Base-by-base conservation (phyloP, 2,888 invertebrate species). In the Napeogenes sylphis region DNA sequence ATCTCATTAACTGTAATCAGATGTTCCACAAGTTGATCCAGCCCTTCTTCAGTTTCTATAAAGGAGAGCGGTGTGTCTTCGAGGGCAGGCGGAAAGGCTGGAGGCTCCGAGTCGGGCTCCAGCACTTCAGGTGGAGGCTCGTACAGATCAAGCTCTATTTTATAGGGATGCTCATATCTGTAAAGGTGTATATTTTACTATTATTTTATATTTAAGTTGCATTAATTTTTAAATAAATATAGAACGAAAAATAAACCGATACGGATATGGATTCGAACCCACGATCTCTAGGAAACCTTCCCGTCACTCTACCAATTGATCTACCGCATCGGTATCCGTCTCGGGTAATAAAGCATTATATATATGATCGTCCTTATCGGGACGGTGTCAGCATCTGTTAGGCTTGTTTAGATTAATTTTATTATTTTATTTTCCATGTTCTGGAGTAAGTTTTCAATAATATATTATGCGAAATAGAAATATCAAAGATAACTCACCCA, bases 121-220 rank as follows among this genome's bases (percentile, higher is more conserved):
- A 90, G 73, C 46, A 96, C 79, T 65, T 93, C 92, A 0, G 83
- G 73, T 0, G 90, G 84, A 0, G 94, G 94, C 45, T 91, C 84
- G 78, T 96, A 97, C 70, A 93, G 88, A 53, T 95, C 93, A 60
- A 99, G 80, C 81, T 99, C 98, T 75, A 92, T 92, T 77, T 95
- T 93, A 81, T 98, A 99, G 0, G 99, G 98, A 88, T 99, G 98
- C 67, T 94, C 93, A 82, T 93, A 96, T 59, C 95, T 96, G 75
- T 2, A 2, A 30, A 51, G 30, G 4, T 51, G 30, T 12, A 30
- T 51, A 21, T 51, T 21, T 51, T 21, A 51, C 1, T 21, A 21
- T 21, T 21, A 30, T 30, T 13, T 51, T 30, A 5, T 30, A 30
- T 51, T 21, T 30, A 51, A 12, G 8, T n/a, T 30, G 30, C n/a